Conservation (phyloP, 1,140 invertebrate genomes). For the Aphidius gifuensis region DNA sequence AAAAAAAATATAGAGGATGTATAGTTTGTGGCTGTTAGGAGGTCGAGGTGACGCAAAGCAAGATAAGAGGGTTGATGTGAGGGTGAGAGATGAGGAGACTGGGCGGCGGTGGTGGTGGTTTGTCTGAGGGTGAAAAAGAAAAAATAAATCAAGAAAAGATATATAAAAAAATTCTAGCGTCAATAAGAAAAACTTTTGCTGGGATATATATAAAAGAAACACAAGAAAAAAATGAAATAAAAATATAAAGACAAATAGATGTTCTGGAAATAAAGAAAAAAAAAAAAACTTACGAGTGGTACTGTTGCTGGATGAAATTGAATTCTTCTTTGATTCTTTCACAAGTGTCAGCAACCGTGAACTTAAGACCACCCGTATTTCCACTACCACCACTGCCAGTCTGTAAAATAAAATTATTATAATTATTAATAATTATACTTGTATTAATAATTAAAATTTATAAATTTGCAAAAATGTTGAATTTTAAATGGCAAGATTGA, state of each 20-base stretch:
- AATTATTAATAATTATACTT: slow-evolving; percentile 16
- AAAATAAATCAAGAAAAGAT: neutral
- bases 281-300: slow-evolving; percentile 85
- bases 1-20: too few relatives aligned
- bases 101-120: too few relatives aligned
- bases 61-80: too few relatives aligned
- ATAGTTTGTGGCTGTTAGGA: too few relatives aligned
- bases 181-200: too few relatives aligned
- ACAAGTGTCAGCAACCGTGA: slow-evolving; percentile 93
- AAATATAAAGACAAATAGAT: neutral
- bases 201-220: too few relatives aligned
- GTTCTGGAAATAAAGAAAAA: slow-evolving; percentile 19
- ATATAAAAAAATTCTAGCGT: neutral
- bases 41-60: too few relatives aligned
- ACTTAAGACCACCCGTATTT: slow-evolving; percentile 77
- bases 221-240: slow-evolving; percentile 7
- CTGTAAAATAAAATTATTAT: slow-evolving; percentile 56
- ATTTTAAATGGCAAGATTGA: too few relatives aligned
- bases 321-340: slow-evolving; percentile 99
- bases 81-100: too few relatives aligned
- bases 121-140: slow-evolving; percentile 21
- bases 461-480: too few relatives aligned
- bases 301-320: slow-evolving; percentile 96
- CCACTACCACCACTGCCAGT: slow-evolving; percentile 84
- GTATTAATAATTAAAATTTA: slow-evolving; percentile 14